Percentiles rank a stretch among this genome's conserved stretches.
These are phyloP conservation scores for Eupithecia subumbrata DNA, from an alignment of 2,888 invertebrate species.

Conservation along the genomic window DNA sequence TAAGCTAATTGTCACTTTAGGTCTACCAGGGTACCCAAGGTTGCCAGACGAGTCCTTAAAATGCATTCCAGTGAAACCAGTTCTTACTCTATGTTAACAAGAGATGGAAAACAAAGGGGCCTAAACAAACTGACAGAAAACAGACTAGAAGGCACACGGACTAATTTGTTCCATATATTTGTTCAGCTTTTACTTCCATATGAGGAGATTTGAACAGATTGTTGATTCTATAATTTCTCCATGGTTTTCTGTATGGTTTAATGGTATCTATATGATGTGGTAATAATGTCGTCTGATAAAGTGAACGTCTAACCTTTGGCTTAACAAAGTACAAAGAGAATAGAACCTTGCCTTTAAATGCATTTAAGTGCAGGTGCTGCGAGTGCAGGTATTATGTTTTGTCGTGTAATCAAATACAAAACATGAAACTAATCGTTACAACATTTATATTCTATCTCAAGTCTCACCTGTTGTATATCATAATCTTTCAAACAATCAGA, in stretches of 20 bases:
- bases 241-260: constrained; percentile 10
- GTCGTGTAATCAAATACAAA: constrained; percentile 14
- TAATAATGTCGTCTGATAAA: constrained; percentile 31
- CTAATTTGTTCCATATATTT: constrained; percentile 69
- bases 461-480: not conserved
- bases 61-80: constrained; percentile 42
- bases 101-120: constrained; percentile 53
- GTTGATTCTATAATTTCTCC: constrained; percentile 11
- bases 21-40: constrained; percentile 36
- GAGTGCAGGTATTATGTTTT: constrained; percentile 20
- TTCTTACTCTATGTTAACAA: constrained; percentile 44
- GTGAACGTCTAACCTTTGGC: constrained; percentile 35
- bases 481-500: not conserved
- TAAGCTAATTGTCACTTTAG: constrained; percentile 36
- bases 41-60: constrained; percentile 44
- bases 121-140: constrained; percentile 50
- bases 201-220: constrained; percentile 24
- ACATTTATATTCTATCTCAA: not conserved
- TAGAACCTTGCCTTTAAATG: constrained; percentile 25
- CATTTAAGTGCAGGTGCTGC: constrained; percentile 25
- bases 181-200: constrained; percentile 57
- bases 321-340: constrained; percentile 26
- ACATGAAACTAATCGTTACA: constrained; percentile 1
- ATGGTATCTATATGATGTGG: constrained; percentile 25
- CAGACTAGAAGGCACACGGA: constrained; percentile 45